Conservation (phyloP, 2,113 vertebrate species). For the Thamnophis sirtalis region DNA sequence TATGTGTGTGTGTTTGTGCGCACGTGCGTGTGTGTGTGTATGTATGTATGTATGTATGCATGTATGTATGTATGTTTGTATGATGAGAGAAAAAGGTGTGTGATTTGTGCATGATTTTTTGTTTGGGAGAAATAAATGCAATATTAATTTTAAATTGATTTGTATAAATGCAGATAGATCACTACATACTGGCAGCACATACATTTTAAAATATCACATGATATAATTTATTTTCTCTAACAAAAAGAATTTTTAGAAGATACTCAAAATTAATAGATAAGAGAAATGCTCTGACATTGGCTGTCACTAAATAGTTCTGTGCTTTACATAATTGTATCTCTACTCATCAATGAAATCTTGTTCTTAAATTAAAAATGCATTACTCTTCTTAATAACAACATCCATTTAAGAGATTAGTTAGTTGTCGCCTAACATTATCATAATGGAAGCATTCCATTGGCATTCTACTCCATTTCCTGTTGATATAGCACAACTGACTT, state of each 20-base stretch:
- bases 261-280: background rate
- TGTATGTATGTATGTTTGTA: too few species aligned
- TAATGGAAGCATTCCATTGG: conserved; percentile 58
- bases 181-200: background rate
- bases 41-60: too few species aligned
- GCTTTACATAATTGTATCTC: conserved; percentile 38
- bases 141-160: background rate
- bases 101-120: background rate
- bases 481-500: conserved; percentile 68
- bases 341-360: conserved; percentile 31
- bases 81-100: background rate
- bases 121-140: background rate
- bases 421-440: conserved; percentile 59
- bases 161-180: background rate
- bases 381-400: conserved; percentile 57
- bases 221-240: background rate
- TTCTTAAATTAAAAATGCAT: conserved; percentile 62
- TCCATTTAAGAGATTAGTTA: conserved; percentile 50
- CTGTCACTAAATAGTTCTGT: conserved; percentile 26
- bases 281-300: conserved; percentile 13
- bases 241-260: conserved; percentile 2
- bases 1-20: too few species aligned
- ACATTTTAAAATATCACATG: background rate
- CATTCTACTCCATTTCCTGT: conserved; percentile 60
- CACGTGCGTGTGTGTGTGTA: too few species aligned